A percentile compares a stretch with the other conserved stretches of the same genome.
Evolutionary conservation across 2,113 vertebrate species (phyloP).

Genomic region (Alexandromys fortis): DNA sequence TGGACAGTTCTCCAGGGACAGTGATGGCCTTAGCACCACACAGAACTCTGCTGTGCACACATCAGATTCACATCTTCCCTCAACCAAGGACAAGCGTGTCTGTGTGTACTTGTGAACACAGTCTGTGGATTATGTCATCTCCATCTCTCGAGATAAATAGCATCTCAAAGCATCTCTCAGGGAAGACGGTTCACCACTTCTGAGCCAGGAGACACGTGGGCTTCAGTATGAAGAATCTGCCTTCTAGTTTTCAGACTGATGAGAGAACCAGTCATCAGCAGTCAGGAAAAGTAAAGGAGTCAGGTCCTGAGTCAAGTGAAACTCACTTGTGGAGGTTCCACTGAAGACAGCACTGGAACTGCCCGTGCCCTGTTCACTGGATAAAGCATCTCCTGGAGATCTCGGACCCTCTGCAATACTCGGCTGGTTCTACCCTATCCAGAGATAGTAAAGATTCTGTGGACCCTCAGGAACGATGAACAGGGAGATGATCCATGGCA

Average conservation of each 20-base stretch:
- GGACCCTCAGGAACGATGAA: no score
- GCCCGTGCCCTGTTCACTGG: rapidly evolving
- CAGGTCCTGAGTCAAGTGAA: neutral
- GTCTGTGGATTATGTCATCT: neutral
- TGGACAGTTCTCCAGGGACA: neutral
- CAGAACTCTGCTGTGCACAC: neutral
- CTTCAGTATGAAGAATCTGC: neutral
- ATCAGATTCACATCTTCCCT: neutral
- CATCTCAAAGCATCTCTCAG: neutral
- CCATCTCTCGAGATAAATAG: no score
- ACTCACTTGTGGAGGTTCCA: neutral
- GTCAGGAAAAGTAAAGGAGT: neutral
- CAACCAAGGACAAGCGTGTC: neutral
- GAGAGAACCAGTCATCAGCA: neutral
- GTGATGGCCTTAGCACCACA: neutral
- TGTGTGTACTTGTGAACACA: neutral
- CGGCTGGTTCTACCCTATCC: neutral
- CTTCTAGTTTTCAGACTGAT: neutral
- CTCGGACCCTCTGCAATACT: rapidly evolving
- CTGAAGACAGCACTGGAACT: neutral
- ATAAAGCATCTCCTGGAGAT: neutral
- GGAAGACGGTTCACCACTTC: neutral
- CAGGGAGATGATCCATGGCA: no score
- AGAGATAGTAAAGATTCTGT: no score
- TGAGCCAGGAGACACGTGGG: neutral